Evolutionary conservation across 2,888 invertebrate genomes (phyloP).

Genomic region (Ashinkailepas kermadecensis): DNA sequence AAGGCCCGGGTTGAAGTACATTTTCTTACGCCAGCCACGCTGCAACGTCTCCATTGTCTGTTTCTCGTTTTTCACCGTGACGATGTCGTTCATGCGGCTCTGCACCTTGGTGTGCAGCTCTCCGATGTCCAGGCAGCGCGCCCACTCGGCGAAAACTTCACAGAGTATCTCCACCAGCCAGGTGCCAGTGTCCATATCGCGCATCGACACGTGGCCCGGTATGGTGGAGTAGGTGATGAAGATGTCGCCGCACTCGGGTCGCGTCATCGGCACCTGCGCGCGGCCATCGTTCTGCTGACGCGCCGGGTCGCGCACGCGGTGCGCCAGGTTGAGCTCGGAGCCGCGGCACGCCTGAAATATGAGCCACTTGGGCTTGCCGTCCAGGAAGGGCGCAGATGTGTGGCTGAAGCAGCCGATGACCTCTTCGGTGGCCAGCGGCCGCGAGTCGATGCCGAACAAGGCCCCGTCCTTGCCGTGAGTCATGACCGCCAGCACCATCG

Average conservation of each 20-base stretch:
- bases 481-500: neutral
- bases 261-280: neutral
- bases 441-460: constrained; percentile 16
- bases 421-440: neutral
- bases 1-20: constrained; percentile 7
- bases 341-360: constrained; percentile 22
- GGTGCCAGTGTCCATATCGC: neutral
- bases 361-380: constrained; percentile 21
- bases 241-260: neutral
- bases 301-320: neutral
- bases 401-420: constrained; percentile 5
- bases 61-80: neutral
- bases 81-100: neutral
- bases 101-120: neutral
- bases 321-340: neutral
- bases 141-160: neutral
- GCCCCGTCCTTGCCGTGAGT: neutral
- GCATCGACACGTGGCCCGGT: constrained; percentile 19
- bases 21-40: neutral
- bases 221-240: constrained; percentile 15
- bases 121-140: neutral
- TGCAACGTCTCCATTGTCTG: neutral
- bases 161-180: constrained; percentile 20
- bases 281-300: neutral
- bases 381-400: neutral